Conservation (phyloP, 2,113 vertebrate species). For the Sterrhoptilus dennistouni region DNA sequence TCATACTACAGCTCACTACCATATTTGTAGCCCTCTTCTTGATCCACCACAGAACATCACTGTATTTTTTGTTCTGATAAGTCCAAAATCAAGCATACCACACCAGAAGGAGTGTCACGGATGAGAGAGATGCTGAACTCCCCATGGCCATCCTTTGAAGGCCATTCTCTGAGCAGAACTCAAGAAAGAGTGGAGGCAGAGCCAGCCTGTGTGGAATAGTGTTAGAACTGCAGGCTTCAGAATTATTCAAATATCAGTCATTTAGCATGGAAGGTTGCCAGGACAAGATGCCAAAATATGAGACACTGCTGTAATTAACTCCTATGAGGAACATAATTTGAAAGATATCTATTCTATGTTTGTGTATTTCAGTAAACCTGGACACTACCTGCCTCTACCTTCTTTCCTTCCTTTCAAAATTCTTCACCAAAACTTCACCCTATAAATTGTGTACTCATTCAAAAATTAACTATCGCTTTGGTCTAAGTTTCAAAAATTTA, state of each 20-base stretch:
- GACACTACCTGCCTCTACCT: not conserved
- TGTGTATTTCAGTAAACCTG: not conserved
- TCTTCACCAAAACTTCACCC: not conserved
- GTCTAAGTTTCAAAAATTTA: not conserved
- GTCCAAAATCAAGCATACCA: not conserved
- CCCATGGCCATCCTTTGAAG: not conserved
- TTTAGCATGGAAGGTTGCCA: not conserved
- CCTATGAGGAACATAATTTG: rapidly evolving
- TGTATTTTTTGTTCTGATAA: not conserved
- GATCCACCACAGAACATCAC: not conserved
- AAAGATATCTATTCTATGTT: not conserved
- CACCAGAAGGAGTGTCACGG: not conserved
- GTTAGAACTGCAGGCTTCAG: not conserved
- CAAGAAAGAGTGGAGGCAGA: not conserved
- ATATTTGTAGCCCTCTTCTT: not conserved
- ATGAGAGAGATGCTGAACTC: not conserved
- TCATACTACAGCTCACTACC: not conserved
- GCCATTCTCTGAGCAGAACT: not conserved
- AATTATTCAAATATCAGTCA: not conserved
- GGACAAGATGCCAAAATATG: not conserved
- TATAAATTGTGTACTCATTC: not conserved
- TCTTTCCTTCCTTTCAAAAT: not conserved
- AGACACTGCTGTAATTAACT: not conserved
- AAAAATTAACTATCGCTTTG: not conserved
- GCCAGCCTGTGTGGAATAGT: not conserved